Base-by-base conservation (phyloP, 2,113 vertebrate species). In the Bungarus multicinctus region DNA sequence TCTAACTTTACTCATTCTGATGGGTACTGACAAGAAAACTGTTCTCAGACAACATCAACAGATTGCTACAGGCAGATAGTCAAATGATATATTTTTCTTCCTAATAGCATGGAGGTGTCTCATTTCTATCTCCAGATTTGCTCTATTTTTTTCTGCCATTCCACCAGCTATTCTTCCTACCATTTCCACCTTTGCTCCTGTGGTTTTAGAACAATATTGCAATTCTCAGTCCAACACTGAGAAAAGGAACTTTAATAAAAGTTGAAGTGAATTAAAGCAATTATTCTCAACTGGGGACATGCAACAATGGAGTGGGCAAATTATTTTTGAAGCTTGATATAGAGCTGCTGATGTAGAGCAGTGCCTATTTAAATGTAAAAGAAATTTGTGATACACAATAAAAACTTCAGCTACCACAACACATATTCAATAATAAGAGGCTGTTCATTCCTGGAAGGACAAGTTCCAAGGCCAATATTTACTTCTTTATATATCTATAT, bases 211-310 rank as follows among this genome's bases (percentile, higher is more conserved):
- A 74, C n/a, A 39, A 74, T 74, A 74, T 34, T 81, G 69, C n/a
- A 81, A 81, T 81, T 81, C 18, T 81, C 69, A 81, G 74, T 20
- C 34, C 34, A 81, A 22, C 18, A 3, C 74, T 81, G 18, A 39
- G 94, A 92, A 95, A 94, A 93, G 87, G n/a, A 95, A 47, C 45
- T 85, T 97, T 93, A 95, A 97, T 97, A 81, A 97, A 97, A 89
- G 94, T 95, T 94, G 96, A 95, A 95, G 93, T 6, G 95, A 91
- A 95, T 97, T 96, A 96, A 96, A 97, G 95, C 96, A 97, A 96
- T 97, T 96, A 95, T 86, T 96, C 96, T 94, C 96, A 96, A 91
- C 90, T 95, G 4, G 89, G 89, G 95, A 94, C 90, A 92, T 95
- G 93, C 95, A 91, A 47, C 89, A 93, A 53, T 39, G 95, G 93